Evolutionary conservation across 2,113 vertebrate genomes (phyloP).

Genomic region (Pachyramphus minor): DNA sequence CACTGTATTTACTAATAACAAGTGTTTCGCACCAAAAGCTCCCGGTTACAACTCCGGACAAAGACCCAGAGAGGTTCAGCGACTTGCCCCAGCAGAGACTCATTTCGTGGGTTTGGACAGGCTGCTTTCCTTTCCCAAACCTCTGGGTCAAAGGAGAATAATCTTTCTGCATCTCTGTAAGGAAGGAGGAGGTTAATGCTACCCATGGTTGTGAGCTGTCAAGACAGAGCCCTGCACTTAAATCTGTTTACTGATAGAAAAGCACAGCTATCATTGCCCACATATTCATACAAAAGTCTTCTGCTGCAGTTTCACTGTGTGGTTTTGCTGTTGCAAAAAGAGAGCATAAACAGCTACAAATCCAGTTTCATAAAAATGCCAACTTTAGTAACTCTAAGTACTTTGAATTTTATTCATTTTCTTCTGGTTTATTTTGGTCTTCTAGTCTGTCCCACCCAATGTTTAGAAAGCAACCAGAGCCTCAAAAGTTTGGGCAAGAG

Average conservation of each 20-base stretch:
- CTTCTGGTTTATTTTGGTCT: conserved; percentile 62
- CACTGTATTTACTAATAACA: not conserved
- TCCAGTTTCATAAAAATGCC: not conserved
- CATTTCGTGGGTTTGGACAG: not conserved
- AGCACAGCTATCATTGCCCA: not conserved
- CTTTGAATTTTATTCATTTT: conserved; percentile 42
- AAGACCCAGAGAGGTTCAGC: not conserved
- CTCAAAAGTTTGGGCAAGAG: conserved; percentile 21
- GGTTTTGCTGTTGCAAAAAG: not conserved
- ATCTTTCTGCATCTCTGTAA: not conserved
- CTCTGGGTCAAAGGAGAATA: not conserved
- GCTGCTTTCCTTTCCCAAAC: not conserved
- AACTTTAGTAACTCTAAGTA: conserved; percentile 6
- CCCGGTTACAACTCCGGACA: not conserved
- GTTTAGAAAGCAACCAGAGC: conserved; percentile 68
- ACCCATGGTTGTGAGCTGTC: not conserved
- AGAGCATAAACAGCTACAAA: not conserved
- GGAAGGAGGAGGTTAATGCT: not conserved
- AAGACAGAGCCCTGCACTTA: not conserved
- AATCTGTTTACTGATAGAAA: not conserved
- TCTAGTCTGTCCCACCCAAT: conserved; percentile 49
- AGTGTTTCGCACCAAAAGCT: not conserved
- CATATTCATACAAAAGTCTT: not conserved
- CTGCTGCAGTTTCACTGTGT: not conserved
- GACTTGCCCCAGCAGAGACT: not conserved